Base-by-base conservation (phyloP, 1,140 invertebrate genomes). In the Drosophila aff. region DNA sequence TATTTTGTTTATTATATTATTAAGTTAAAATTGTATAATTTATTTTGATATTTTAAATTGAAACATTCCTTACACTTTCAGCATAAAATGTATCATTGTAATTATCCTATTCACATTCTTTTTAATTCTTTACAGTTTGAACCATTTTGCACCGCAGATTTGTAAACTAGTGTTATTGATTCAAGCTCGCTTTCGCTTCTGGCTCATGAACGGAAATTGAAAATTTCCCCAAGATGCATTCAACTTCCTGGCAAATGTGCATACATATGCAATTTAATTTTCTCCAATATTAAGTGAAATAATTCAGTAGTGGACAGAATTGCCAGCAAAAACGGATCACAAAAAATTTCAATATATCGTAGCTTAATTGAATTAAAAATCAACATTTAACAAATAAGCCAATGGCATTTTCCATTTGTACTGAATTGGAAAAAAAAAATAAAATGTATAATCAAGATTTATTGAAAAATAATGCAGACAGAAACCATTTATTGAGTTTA, bases 241-340 rank as follows among this genome's bases (percentile, higher is more conserved):
- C 53, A 50, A 73, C 69, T 73, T 73, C 68, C 69, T 72, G 67
- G 9, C 31, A 73, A 61, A 61, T 61, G 69, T 73, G 63, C 67
- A 71, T 71, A 33, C 63, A 46, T 67, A 68, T 38, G 38, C 40
- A 61, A 73, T 73, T 73, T 38, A 43, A 68, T 61, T 58, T 43
- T 28, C 43, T 28, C 26, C 10, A 23, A 52, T n/a, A 36, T 71
- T 7, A 26, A 31, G 13, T 53, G 16, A 52, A 67, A 33, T 71
- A 46, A 55, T 38, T 67, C 23, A 67, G 10, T n/a, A 13, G 4
- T 36, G 52, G 4, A 16, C 28, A 18, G 11, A 66, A 36, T 1
- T 61, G 28, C 16, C 8, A n/a, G 16, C 11, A 33, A n/a, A n/a
- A 13, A 18, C 10, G 13, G 4, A 2, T 18, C 49, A n/a, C 23